Base-by-base conservation (phyloP, 2,888 invertebrate genomes). In the Agonopterix heracliana region DNA sequence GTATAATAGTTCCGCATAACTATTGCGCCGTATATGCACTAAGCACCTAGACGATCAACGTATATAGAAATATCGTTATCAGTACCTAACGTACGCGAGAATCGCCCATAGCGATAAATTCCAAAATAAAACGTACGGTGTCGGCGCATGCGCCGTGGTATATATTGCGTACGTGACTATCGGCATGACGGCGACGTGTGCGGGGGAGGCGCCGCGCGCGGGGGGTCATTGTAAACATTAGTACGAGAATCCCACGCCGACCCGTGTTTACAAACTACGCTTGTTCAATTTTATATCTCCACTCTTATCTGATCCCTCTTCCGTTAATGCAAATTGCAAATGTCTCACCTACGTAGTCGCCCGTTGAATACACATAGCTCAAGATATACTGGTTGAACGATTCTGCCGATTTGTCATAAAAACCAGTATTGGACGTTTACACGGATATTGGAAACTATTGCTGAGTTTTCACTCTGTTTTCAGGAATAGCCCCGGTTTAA, bases 111-210 rank as follows among this genome's bases (percentile, higher is more conserved):
- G 53, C 61, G 79, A 82, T 82, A 80, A 72, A 64, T 71, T 70
- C 74, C 73, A 74, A 80, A 81, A 78, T 78, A 75, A 71, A 64
- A 72, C 59, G 61, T n/a, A 9, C 41, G 41, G 12, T 12, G 52
- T n/a, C 56, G 60, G 63, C 86, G 83, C 85, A 78, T 79, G 84
- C 86, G 86, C 80, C 41, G 38, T 66, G 59, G 49, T 54, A 56
- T 54, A 56, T 54, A 55, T 57, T 78, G 87, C 86, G 80, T 87
- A 87, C 87, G 87, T 87, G 87, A 87, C 86, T 77, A 36, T 60
- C 53, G 66, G 80, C 87, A 87, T 83, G 85, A 75, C 74, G 58
- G 67, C 70, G 60, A 55, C 46, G 54, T 4, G 54, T 51, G 51
- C 56, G 44, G 48, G 57, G 54, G 58, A 49, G 54, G 61, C 14